A percentile compares a stretch with the other conserved stretches of the same genome.
Conservation (phyloP, 2,797 vertebrate genomes). For the Graptemys geographica region DNA sequence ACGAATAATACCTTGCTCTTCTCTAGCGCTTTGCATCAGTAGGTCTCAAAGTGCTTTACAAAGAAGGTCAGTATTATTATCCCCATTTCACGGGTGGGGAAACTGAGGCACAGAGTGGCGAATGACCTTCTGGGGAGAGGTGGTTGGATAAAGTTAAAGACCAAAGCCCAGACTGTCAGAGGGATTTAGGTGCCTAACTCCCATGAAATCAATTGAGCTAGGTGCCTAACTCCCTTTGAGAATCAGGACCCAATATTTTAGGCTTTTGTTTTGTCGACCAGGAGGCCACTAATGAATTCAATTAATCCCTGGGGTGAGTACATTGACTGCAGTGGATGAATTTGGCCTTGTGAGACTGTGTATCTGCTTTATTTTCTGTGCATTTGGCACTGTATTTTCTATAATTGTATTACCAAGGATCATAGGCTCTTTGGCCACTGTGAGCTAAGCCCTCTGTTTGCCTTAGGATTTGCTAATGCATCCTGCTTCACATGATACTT, state of each 20-base stretch:
- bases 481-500: no score
- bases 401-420: not conserved
- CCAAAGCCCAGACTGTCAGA: not conserved
- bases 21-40: not conserved
- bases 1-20: not conserved
- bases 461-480: not conserved
- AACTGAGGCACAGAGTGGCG: not conserved
- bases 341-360: not conserved
- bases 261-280: no score
- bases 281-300: accelerated
- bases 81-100: not conserved
- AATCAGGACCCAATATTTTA: no score
- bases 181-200: no score
- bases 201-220: no score
- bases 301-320: conserved; percentile 1
- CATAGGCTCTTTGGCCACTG: not conserved
- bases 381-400: not conserved
- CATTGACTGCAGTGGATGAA: not conserved
- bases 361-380: not conserved
- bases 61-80: not conserved
- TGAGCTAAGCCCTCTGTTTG: not conserved
- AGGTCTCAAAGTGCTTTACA: not conserved
- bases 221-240: no score
- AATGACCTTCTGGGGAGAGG: accelerated
- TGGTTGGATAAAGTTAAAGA: not conserved